Evolutionary conservation across 2,797 vertebrate species (phyloP), one percentile per base, ranked within the genome.

Genomic region (Acanthiza pusilla): DNA sequence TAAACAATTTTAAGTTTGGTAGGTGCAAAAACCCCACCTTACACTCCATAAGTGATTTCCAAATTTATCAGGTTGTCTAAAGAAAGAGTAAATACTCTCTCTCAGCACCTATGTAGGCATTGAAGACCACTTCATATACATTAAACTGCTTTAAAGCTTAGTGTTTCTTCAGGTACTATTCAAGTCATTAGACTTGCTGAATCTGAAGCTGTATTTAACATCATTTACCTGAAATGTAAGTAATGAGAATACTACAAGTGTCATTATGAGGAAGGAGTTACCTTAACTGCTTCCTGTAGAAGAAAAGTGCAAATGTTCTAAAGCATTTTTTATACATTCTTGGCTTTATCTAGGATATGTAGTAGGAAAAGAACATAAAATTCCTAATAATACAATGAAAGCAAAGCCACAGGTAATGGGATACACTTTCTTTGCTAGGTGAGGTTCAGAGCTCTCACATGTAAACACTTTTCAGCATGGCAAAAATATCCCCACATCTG

Each of bases 251-350:
- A 81, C 62, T 73, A 81, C 26, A 89, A 71, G 23, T 67, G 77
- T 87, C 9, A 21, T 61, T 47, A 68, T 16, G 61, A 81, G 61
- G n/a, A 70, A 91, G 45, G 9, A 80, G 34, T 74, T 92, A 81
- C 7, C 42, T 65, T 42, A 66, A 43, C 38, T 68, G 25, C 61
- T 89, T 93, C 80, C 71, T 62, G 47, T 48, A 79, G 12, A 87
- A 70, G 16, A 63, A 82, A 93, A 93, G 87, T 92, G 87, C 89
- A 96, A 87, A 43, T 22, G 10, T 66, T 79, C 27, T 75, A 40
- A 63, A 67, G 60, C 62, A 73, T 18, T 88, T 34, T 83, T 93
- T 20, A 54, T 63, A 89, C 61, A 72, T 89, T 92, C 87, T 80
- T 91, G 47, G 67, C 22, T 94, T 91, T 77, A 71, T 22, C 29